phyloP scores from a whole-genome alignment of 2,113 vertebrate genomes.

The Lophotis ruficrista region DNA sequence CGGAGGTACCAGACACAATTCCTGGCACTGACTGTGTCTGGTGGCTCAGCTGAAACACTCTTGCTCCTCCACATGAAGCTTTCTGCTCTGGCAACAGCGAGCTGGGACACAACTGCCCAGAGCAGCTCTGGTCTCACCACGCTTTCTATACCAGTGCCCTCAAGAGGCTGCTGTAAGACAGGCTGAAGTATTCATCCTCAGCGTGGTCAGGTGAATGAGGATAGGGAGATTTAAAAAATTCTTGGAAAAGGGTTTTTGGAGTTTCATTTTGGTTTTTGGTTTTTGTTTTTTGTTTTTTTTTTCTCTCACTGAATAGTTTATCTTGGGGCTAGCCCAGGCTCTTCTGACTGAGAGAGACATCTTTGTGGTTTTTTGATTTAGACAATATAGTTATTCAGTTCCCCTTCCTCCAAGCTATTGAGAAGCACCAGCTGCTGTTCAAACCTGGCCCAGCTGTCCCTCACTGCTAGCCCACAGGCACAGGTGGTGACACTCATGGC shows the following conservation, averaged over 20 bases:
- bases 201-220: background rate
- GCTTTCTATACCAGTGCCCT: background rate
- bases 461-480: background rate
- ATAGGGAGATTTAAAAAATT: background rate
- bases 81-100: background rate
- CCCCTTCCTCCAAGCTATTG: background rate
- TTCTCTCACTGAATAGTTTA: background rate
- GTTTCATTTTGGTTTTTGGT: background rate
- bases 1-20: background rate
- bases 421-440: background rate
- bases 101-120: background rate
- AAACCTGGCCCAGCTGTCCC: background rate
- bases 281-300: too few relatives aligned
- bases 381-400: background rate
- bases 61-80: background rate
- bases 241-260: background rate
- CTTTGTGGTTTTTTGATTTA: background rate
- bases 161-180: background rate
- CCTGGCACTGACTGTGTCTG: background rate
- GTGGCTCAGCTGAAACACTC: background rate
- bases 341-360: background rate
- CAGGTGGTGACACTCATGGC: too few relatives aligned
- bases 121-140: background rate
- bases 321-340: background rate
- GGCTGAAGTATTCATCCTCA: background rate